Base-by-base conservation (phyloP, 2,888 invertebrate species). In the Mimachlamys varia region DNA sequence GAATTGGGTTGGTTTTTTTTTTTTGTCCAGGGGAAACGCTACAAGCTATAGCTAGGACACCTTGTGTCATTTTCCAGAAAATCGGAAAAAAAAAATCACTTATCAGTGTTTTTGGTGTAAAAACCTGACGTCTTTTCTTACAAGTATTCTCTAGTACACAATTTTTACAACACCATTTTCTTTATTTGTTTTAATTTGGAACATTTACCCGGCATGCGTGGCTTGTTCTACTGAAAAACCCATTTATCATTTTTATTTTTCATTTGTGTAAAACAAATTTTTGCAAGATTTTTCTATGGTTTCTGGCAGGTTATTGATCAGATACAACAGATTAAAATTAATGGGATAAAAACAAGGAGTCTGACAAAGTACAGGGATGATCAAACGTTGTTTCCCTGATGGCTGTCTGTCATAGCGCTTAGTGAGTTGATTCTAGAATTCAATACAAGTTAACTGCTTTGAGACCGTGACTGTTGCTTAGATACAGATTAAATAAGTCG, bases 251-350 rank as follows among this genome's bases (percentile, higher is more conserved):
- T 62, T 62, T 19, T 5, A n/a, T n/a, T 44, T 44, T 44, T 44
- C 7, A 44, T 44, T 44, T 44, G 44, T 7, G 44, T 44, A 62
- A n/a, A n/a, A 10, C 7, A 62, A 22, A 7, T 62, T 62, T 62
- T 62, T 62, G 22, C 22, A 62, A 62, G 62, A 62, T 62, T 62
- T 62, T 62, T 62, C 62, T 62, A 62, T 62, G n/a, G 62, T n/a
- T 62, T 22, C n/a, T n/a, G 17, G 62, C n/a, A n/a, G 22, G 22
- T 62, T 62, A 62, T 62, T 62, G 62, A 62, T 62, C 62, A n/a
- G 62, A 62, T 62, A 62, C 17, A 62, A 7, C n/a, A 10, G 44
- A 62, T 62, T 62, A 62, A n/a, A 62, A 62, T 62, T n/a, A n/a
- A 62, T 62, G 62, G 62, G 62, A 62, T 19, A 62, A 62, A 62